Evolutionary conservation across 2,797 vertebrate species (phyloP).

Genomic region (Lagodon rhomboides): DNA sequence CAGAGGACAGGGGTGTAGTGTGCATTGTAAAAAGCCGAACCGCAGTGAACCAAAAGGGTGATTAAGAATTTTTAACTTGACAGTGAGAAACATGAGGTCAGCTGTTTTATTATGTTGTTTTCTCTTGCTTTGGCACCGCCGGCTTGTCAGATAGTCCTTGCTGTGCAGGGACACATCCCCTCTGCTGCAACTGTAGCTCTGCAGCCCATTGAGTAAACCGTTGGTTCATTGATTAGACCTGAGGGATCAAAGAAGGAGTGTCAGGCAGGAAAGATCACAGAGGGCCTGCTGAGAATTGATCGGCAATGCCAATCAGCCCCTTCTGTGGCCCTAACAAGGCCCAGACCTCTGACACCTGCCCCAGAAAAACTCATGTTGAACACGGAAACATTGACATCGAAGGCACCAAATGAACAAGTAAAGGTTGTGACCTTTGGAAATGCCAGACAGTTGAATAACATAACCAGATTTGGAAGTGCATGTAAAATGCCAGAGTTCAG

Average conservation of each 20-base stretch:
- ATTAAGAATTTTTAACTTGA: slow-evolving; percentile 42
- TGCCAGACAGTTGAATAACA: slow-evolving; percentile 84
- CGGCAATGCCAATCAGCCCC: slow-evolving; percentile 43
- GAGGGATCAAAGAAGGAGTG: slow-evolving; percentile 58
- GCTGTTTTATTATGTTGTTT: slow-evolving; percentile 26
- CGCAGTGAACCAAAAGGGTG: slow-evolving; percentile 11
- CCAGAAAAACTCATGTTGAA: slow-evolving; percentile 78
- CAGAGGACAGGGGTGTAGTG: slow-evolving; percentile 31
- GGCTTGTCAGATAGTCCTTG: slow-evolving; percentile 30
- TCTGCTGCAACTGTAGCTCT: slow-evolving; percentile 45
- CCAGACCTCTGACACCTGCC: slow-evolving; percentile 70
- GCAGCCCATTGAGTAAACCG: slow-evolving; percentile 52
- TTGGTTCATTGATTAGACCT: slow-evolving; percentile 55
- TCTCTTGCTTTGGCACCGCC: slow-evolving; percentile 21
- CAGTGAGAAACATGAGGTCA: slow-evolving; percentile 28
- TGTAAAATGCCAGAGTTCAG: slow-evolving; percentile 82
- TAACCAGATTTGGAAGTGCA: slow-evolving; percentile 77
- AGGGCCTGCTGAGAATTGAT: slow-evolving; percentile 70
- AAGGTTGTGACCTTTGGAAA: slow-evolving; percentile 88
- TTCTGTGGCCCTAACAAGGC: slow-evolving; percentile 64
- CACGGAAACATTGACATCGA: slow-evolving; percentile 77
- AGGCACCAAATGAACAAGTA: slow-evolving; percentile 79
- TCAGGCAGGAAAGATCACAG: slow-evolving; percentile 74
- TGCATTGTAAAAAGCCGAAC: slow-evolving; percentile 8
- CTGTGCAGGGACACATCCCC: slow-evolving; percentile 14